Evolutionary conservation across 1,140 invertebrate species (phyloP).

Genomic region (Mya arenaria): DNA sequence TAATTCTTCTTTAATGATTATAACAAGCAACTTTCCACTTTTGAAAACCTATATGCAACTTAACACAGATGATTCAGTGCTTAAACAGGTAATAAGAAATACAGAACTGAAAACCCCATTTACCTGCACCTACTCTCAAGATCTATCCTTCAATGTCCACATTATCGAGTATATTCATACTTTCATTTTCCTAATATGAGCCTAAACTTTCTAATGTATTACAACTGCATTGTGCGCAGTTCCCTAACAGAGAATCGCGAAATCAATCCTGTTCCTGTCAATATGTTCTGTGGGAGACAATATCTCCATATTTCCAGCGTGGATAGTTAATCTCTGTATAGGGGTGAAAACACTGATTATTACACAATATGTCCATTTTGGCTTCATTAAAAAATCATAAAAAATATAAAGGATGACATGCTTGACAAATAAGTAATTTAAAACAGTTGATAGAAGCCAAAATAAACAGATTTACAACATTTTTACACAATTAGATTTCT

Average conservation of each 20-base stretch:
- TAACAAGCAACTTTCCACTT: no score
- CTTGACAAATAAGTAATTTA: no score
- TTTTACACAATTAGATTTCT: no score
- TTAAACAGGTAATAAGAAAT: not conserved
- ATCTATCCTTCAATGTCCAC: no score
- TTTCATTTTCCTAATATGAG: conserved; percentile 57
- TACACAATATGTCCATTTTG: conserved; percentile 12
- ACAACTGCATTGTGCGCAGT: conserved; percentile 84
- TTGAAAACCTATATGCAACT: no score
- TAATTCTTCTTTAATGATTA: no score
- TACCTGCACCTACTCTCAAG: not conserved
- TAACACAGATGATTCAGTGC: not conserved
- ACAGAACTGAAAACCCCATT: not conserved
- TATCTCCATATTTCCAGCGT: conserved; percentile 32
- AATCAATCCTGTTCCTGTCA: conserved; percentile 21
- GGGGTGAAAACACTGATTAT: conserved; percentile 48
- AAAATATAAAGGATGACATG: no score
- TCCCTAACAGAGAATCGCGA: conserved; percentile 58
- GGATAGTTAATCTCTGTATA: conserved; percentile 24
- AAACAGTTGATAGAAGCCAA: no score
- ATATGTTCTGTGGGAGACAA: conserved; percentile 39
- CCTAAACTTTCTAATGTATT: conserved; percentile 72
- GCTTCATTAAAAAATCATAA: no score
- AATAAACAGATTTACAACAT: no score
- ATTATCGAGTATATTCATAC: not conserved